Evolutionary conservation across 1,140 invertebrate species (phyloP), one percentile per base, ranked within the genome.

Genomic region (Aphelenchoides fujianensis): DNA sequence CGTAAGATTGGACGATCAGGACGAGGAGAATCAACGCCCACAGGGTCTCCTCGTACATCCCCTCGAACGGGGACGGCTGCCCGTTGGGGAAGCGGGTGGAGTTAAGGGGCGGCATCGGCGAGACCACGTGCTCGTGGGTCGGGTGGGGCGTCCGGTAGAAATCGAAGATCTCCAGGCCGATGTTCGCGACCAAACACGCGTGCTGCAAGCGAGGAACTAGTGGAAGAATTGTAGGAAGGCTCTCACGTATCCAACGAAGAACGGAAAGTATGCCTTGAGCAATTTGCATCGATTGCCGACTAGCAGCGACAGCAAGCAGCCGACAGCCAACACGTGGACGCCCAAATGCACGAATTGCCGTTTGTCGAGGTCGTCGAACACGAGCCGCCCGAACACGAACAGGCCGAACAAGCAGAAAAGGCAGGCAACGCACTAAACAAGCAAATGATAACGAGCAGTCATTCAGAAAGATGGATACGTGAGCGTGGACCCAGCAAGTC

Each of bases 341-440:
- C 5, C 5, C 5, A 59, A 32, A 59, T 59, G 55, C 28, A 59
- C 34, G 23, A 7, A 59, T 32, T 59, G 55, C 7, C 19, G 5
- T 59, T 59, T 59, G 23, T 59, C 55, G 27, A 59, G 34, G 34
- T 59, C 55, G 34, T 59, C 55, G 19, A 59, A 59, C 5, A 59
- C 55, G 7, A 59, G 19, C 12, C 55, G 55, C 34, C 55, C 55
- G 19, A 59, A 59, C 27, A 59, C 28, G 5, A 59, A 59, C 55
- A 59, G 34, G 5, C 5, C 23, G 34, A 59, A 30, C 19, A 59
- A 59, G 34, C 5, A 7, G 5, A 59, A 59, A 5, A 59, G 34
- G 34, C 55, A 59, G 34, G 5, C 5, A 32, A 59, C 41, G 23
- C 41, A n/a, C n/a, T n/a, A n/a, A n/a, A n/a, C n/a, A n/a, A n/a